phyloP scores from a whole-genome alignment of 37 sponge, comb jelly and placozoan species.

The Diacarnus erythraeanus region DNA sequence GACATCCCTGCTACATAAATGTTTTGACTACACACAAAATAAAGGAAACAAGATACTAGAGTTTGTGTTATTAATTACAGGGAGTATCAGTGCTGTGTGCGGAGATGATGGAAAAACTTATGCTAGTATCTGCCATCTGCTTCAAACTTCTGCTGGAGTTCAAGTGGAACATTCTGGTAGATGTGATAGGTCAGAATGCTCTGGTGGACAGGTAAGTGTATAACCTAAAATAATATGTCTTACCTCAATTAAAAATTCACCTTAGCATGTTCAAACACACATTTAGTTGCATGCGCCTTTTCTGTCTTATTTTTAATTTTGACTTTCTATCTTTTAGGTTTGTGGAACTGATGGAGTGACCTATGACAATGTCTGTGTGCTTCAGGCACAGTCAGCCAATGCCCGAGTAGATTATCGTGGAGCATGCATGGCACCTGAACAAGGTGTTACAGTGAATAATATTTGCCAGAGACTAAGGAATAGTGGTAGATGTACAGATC shows the following conservation, averaged over 20 bases:
- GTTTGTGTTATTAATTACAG: too few relatives aligned
- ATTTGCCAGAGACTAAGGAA: neutral
- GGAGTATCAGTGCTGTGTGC: neutral
- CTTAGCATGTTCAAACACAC: too few relatives aligned
- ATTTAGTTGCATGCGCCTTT: too few relatives aligned
- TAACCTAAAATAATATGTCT: too few relatives aligned
- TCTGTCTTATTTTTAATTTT: neutral
- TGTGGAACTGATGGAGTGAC: conserved; percentile 8
- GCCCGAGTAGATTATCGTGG: neutral
- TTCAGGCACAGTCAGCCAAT: neutral
- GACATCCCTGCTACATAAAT: neutral
- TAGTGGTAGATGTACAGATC: neutral
- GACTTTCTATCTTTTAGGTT: neutral
- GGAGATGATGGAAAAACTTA: neutral
- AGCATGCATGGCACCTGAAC: neutral
- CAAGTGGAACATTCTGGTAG: neutral
- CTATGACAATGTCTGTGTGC: neutral
- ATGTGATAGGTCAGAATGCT: neutral
- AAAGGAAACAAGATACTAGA: too few relatives aligned
- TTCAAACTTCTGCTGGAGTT: neutral
- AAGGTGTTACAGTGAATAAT: neutral
- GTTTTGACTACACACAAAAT: neutral
- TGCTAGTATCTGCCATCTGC: neutral
- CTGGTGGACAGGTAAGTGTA: neutral
- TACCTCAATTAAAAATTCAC: neutral